Evolutionary conservation across 2,888 invertebrate genomes (phyloP), one percentile per base, ranked within the genome.

Genomic region (Amphipoea oculea): DNA sequence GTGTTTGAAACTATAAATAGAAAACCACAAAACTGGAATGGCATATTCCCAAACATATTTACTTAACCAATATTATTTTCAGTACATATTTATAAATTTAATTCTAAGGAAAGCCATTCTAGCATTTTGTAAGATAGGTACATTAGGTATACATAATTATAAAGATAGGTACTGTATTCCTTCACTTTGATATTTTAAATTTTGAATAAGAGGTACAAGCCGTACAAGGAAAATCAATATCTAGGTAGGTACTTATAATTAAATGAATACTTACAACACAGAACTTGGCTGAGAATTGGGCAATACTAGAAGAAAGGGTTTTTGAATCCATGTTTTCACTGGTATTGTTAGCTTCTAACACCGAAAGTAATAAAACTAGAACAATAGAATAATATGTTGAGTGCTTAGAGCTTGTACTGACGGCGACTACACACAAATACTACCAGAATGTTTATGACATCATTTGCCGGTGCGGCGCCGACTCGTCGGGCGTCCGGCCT

Each of bases 231-330:
- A 65, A 82, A 73, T 69, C 72, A 80, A 45, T 85, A 72, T 23
- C 12, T 78, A 72, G 29, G 14, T 78, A 12, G 40, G 9, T 69
- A 29, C 29, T 29, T 29, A 12, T 45, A 20, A 45, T 60, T 5
- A 66, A 66, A 65, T 63, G 29, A 51, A 36, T 77, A 95, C 96
- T 96, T 92, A 97, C 97, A 95, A 97, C 96, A 88, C 96, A 97
- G 87, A 97, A 96, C 85, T 95, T 95, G 0, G 96, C 95, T 36
- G 97, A 96, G 90, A 97, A 97, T 77, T 92, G 92, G 23, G 95
- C 94, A 79, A 97, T 94, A 57, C 94, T 91, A 54, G 94, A 91
- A 73, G 95, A 93, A n/a, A 96, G 84, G 42, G 92, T 90, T 89
- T 95, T 95, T 62, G 94, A 86, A 87, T 96, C 94, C 95, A 97